Percentiles rank a stretch among this genome's conserved stretches.
Evolutionary conservation across 2,888 invertebrate genomes (phyloP).

Genomic region (Dendrolimus pini): DNA sequence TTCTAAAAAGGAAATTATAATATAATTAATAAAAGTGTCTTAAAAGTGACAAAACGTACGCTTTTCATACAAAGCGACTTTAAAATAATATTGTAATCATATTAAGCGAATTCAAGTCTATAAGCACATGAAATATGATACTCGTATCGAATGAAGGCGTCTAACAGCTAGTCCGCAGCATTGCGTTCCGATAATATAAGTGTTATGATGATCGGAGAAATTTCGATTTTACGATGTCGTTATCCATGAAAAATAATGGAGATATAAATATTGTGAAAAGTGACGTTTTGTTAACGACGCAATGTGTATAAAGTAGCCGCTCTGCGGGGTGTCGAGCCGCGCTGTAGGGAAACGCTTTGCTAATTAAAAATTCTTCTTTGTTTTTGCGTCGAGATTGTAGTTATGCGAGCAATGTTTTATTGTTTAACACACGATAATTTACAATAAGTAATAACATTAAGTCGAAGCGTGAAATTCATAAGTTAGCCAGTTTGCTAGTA

Average conservation of each 20-base stretch:
- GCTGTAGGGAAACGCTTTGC: slow-evolving; percentile 48
- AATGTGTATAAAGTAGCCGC: slow-evolving; percentile 63
- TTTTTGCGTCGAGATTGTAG: slow-evolving; percentile 53
- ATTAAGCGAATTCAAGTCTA: background rate
- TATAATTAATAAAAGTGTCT: no score
- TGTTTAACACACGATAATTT: slow-evolving; percentile 53
- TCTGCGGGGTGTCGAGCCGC: slow-evolving; percentile 47
- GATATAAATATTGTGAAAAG: slow-evolving; percentile 70
- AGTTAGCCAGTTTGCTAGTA: slow-evolving; percentile 29
- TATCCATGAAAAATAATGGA: slow-evolving; percentile 65
- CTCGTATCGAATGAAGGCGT: slow-evolving; percentile 2
- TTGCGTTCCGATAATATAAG: slow-evolving; percentile 1
- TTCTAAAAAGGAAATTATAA: no score
- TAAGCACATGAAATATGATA: background rate
- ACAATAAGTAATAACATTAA: slow-evolving; percentile 36
- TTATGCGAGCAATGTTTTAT: slow-evolving; percentile 54
- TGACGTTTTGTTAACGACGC: slow-evolving; percentile 69
- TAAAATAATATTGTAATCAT: no score
- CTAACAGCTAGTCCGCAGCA: slow-evolving; percentile 9
- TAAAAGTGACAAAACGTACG: no score
- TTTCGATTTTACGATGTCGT: slow-evolving; percentile 56
- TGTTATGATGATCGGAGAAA: slow-evolving; percentile 34
- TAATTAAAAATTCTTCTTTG: slow-evolving; percentile 66
- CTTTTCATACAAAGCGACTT: no score
- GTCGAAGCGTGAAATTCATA: slow-evolving; percentile 47